Conservation (phyloP, 2,888 invertebrate species). For the Proisotoma minuta region DNA sequence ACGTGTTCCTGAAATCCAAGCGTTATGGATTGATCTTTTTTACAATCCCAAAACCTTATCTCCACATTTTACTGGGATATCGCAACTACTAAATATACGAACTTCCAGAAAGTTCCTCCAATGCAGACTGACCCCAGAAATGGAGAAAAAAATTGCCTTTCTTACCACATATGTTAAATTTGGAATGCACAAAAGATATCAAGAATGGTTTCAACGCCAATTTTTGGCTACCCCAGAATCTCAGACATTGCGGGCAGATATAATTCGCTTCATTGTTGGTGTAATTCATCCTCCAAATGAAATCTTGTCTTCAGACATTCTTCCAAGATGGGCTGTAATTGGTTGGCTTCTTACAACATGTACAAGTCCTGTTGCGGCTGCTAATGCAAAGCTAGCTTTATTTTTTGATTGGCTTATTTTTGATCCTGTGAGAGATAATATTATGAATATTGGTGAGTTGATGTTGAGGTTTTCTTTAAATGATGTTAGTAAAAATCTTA, state of each 20-base stretch:
- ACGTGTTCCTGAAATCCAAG: slow-evolving; percentile 79
- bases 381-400: slow-evolving; percentile 83
- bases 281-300: slow-evolving; percentile 92
- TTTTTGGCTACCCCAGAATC: slow-evolving; percentile 87
- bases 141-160: slow-evolving; percentile 86
- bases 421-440: slow-evolving; percentile 84
- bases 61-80: slow-evolving; percentile 72
- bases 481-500: no score
- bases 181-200: slow-evolving; percentile 85
- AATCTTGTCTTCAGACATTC: slow-evolving; percentile 85
- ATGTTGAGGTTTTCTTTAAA: no score
- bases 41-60: slow-evolving; percentile 69
- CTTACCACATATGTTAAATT: slow-evolving; percentile 79
- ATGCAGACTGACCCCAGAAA: slow-evolving; percentile 78
- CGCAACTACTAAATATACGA: slow-evolving; percentile 73
- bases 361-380: slow-evolving; percentile 80
- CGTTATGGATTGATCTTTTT: slow-evolving; percentile 80
- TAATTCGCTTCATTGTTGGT: slow-evolving; percentile 88
- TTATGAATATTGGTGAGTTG: slow-evolving; percentile 77
- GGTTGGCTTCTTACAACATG: slow-evolving; percentile 89
- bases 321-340: slow-evolving; percentile 91
- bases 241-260: slow-evolving; percentile 82
- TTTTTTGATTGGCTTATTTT: slow-evolving; percentile 93
- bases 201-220: slow-evolving; percentile 90
- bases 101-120: slow-evolving; percentile 82